These are phyloP conservation scores for Corvus hawaiiensis DNA, from an alignment of 2,113 vertebrate species.

Conservation along the genomic window DNA sequence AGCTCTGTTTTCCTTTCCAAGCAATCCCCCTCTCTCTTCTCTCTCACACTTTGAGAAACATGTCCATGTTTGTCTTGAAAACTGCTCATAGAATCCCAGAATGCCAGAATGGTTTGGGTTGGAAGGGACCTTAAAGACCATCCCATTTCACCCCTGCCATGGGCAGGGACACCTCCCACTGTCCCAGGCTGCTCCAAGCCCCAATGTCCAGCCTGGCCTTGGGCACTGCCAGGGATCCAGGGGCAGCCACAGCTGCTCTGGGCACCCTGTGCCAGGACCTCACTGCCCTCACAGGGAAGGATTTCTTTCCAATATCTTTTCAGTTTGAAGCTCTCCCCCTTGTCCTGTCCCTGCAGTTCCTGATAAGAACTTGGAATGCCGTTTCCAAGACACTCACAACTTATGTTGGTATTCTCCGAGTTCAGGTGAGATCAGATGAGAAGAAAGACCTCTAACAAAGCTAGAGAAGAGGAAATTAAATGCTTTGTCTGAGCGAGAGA, in stretches of 20 bases:
- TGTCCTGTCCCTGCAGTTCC: background rate
- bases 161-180: background rate
- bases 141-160: rapidly evolving
- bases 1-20: background rate
- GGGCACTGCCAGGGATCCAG: background rate
- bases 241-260: background rate
- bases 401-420: background rate
- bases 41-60: background rate
- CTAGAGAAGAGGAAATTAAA: background rate
- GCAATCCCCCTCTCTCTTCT: background rate
- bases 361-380: background rate
- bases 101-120: background rate
- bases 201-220: background rate
- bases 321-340: background rate
- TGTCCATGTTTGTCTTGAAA: background rate
- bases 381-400: background rate
- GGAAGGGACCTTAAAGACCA: background rate
- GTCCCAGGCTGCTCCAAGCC: background rate
- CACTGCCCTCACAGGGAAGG: background rate
- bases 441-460: background rate
- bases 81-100: background rate
- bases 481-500: background rate
- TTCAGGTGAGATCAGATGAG: background rate
- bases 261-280: background rate
- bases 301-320: background rate